A percentile compares a stretch with the other conserved stretches of the same genome.
These are phyloP conservation scores for Apis florea DNA, from an alignment of 1,140 invertebrate species.

Conservation along the genomic window DNA sequence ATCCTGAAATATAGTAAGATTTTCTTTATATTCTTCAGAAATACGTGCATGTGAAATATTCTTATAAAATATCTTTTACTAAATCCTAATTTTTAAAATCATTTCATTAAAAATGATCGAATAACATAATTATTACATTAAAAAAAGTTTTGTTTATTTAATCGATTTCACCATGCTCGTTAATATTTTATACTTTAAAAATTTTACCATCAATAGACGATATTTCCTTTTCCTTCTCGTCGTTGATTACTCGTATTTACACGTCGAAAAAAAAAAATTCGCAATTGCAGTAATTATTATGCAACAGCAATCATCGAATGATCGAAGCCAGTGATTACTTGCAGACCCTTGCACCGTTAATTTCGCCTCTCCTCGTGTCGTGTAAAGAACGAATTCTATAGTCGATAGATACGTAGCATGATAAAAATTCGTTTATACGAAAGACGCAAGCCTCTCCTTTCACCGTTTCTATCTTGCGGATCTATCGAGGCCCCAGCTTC, in stretches of 20 bases:
- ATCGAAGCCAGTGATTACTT: background rate
- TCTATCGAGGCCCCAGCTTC: background rate
- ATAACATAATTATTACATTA: too few species aligned
- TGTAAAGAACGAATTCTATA: background rate
- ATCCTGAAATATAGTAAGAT: too few species aligned
- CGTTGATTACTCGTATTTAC: background rate
- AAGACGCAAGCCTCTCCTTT: background rate
- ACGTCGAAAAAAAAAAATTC: background rate
- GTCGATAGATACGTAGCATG: background rate
- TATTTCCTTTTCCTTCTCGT: background rate
- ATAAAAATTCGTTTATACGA: background rate
- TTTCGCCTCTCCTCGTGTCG: background rate
- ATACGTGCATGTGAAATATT: too few species aligned
- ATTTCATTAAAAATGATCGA: too few species aligned
- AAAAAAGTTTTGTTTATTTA: too few species aligned
- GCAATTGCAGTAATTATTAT: too few species aligned
- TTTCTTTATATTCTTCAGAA: too few species aligned
- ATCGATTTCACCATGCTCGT: background rate
- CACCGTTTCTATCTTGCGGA: conserved; percentile 18
- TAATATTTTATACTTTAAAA: background rate
- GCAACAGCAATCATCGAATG: too few species aligned
- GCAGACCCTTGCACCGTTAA: background rate
- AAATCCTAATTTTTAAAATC: too few species aligned
- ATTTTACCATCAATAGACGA: background rate
- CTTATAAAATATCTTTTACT: too few species aligned